These are phyloP conservation scores for Drosophila rellima DNA, from an alignment of 2,888 invertebrate species.

Conservation along the genomic window DNA sequence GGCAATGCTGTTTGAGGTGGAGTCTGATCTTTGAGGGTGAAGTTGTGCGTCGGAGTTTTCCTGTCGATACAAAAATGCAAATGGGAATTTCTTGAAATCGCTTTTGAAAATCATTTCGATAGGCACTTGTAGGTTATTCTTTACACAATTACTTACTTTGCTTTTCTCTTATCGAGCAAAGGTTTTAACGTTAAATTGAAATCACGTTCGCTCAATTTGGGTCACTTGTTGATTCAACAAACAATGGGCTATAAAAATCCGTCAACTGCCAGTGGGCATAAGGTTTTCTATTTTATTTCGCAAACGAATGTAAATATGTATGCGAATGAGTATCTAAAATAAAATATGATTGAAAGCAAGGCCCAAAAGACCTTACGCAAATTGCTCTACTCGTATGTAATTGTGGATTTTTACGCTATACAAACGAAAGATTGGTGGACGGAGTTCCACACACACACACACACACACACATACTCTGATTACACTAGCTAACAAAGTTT, in stretches of 20 bases:
- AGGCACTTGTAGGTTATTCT: too few species aligned
- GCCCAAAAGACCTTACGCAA: slow-evolving; percentile 48
- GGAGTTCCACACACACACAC: slow-evolving; percentile 10
- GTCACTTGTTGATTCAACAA: slow-evolving; percentile 32
- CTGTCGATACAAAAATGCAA: slow-evolving; percentile 48
- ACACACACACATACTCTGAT: slow-evolving; percentile 5
- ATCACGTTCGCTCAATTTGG: slow-evolving; percentile 17
- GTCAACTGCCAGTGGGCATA: slow-evolving; percentile 20
- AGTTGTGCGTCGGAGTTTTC: slow-evolving; percentile 75
- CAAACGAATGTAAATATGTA: slow-evolving; percentile 40
- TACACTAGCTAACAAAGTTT: slow-evolving; percentile 19
- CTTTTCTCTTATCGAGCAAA: background rate
- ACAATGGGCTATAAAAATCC: slow-evolving; percentile 10
- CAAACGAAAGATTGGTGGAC: slow-evolving; percentile 38
- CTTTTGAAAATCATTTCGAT: background rate
- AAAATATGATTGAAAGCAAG: slow-evolving; percentile 26
- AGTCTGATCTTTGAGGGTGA: slow-evolving; percentile 49
- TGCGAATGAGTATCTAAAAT: slow-evolving; percentile 11
- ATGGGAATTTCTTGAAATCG: background rate
- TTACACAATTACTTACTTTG: background rate
- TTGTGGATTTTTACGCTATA: slow-evolving; percentile 26
- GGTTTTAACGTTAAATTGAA: slow-evolving; percentile 2
- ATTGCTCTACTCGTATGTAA: slow-evolving; percentile 30
- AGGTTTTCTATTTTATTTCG: slow-evolving; percentile 31
- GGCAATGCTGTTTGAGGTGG: background rate